These are phyloP conservation scores for Tautogolabrus adspersus DNA, from an alignment of 2,113 vertebrate species.

Conservation along the genomic window DNA sequence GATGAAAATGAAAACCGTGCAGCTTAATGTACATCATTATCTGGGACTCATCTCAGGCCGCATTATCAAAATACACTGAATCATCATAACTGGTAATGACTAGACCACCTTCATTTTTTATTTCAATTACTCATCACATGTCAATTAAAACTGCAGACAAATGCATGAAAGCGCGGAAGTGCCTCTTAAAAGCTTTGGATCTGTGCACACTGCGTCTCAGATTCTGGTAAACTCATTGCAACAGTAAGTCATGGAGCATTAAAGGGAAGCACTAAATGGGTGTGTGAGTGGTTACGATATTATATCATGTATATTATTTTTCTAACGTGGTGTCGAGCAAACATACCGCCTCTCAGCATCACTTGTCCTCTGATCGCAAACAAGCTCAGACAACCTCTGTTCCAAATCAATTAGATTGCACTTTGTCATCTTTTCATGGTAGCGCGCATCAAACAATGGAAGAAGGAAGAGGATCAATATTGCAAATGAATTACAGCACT, in stretches of 20 bases:
- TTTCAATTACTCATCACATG: slow-evolving; percentile 58
- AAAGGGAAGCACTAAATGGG: slow-evolving; percentile 36
- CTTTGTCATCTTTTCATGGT: slow-evolving; percentile 58
- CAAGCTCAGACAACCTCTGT: slow-evolving; percentile 44
- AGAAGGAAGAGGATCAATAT: slow-evolving; percentile 74
- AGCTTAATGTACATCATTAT: slow-evolving; percentile 77
- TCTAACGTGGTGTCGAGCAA: slow-evolving; percentile 2
- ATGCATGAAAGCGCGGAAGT: slow-evolving; percentile 24
- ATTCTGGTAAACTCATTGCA: slow-evolving; percentile 52
- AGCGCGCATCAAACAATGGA: slow-evolving; percentile 67
- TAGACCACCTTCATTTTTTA: slow-evolving; percentile 48
- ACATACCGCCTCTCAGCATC: slow-evolving; percentile 4
- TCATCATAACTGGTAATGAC: slow-evolving; percentile 73
- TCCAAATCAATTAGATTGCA: slow-evolving; percentile 70
- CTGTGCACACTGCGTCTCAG: background rate
- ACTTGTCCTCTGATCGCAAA: slow-evolving; percentile 45
- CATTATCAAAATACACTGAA: slow-evolving; percentile 76
- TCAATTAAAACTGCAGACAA: slow-evolving; percentile 61
- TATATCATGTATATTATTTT: slow-evolving; percentile 38
- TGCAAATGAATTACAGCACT: slow-evolving; percentile 74
- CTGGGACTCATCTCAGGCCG: slow-evolving; percentile 61
- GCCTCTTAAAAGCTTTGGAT: slow-evolving; percentile 55
- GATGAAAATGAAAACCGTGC: slow-evolving; percentile 66
- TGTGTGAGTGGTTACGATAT: slow-evolving; percentile 32
- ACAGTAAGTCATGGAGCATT: slow-evolving; percentile 36